Conservation (phyloP, 2,797 vertebrate species). For the Otolemur crassicaudatus region DNA sequence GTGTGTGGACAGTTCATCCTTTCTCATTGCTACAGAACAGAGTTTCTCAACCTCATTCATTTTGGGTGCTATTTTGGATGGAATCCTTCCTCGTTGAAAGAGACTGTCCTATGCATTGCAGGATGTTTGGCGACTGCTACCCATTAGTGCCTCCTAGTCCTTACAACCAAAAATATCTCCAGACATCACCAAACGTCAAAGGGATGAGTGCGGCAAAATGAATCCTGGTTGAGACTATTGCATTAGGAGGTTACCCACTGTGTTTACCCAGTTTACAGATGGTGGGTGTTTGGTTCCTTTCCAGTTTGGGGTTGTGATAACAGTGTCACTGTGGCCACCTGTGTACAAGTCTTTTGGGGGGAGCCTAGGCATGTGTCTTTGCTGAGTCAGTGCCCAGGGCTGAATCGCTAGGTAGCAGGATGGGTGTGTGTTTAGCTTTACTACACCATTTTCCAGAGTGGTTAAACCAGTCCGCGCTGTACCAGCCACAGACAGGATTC, state of each 20-base stretch:
- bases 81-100: fast-evolving
- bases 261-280: fast-evolving
- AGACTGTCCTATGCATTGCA: neutral
- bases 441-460: neutral
- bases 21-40: no score
- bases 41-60: no score
- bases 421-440: fast-evolving
- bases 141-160: no score
- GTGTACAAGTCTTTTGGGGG: neutral
- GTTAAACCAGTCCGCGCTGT: neutral
- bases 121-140: neutral
- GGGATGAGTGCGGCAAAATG: neutral
- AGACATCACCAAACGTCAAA: neutral
- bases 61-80: neutral
- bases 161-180: neutral
- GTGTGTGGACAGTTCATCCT: neutral
- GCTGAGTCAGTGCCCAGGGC: neutral
- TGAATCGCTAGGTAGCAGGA: neutral
- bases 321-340: fast-evolving
- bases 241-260: fast-evolving
- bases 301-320: neutral
- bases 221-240: neutral
- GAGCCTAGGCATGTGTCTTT: no score
- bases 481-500: neutral
- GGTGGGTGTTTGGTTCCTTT: neutral